Base-by-base conservation (phyloP, 2,797 vertebrate species). In the Alca torda region DNA sequence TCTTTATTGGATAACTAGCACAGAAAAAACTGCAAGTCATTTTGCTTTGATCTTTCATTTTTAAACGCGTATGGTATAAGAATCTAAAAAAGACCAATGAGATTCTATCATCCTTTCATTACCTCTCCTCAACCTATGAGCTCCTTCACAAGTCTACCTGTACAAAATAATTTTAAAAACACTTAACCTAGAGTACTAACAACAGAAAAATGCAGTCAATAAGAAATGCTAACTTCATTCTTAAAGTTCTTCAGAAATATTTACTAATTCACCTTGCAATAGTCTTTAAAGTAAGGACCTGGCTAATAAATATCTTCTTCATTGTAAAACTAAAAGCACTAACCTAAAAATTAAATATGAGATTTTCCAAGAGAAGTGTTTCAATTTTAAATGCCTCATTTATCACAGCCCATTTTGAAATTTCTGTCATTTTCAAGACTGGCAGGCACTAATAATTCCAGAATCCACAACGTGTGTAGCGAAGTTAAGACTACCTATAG, bases 271-370 rank as follows among this genome's bases (percentile, higher is more conserved):
- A 59, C 35, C 11, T 43, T 64, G n/a, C 30, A 69, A 33, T 9
- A 64, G 46, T 33, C 53, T 76, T 64, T 76, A 70, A 53, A 69
- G 23, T 25, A 59, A 84, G 57, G 14, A 35, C 24, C 73, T 94
- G 81, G 51, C 68, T 90, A 96, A 77, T 94, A 92, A 93, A 51
- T 90, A 89, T 88, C 81, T 96, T 51, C 68, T 93, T 96, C 87
- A 92, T 76, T 35, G 25, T 68, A 80, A 63, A 68, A 46, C 24
- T 23, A 63, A 57, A 84, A 39, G 28, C 11, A 61, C 13, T 57
- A 25, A 31, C 16, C 50, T 63, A 75, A 90, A 93, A 73, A 89
- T 92, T 84, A 90, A 88, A 17, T 93, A 96, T 16, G 20, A 37
- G 11, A 46, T 85, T 80, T 64, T 63, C 25, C 18, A 80, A 61